Conservation (phyloP, 2,888 invertebrate genomes). For the Himalopsyche tibetana region DNA sequence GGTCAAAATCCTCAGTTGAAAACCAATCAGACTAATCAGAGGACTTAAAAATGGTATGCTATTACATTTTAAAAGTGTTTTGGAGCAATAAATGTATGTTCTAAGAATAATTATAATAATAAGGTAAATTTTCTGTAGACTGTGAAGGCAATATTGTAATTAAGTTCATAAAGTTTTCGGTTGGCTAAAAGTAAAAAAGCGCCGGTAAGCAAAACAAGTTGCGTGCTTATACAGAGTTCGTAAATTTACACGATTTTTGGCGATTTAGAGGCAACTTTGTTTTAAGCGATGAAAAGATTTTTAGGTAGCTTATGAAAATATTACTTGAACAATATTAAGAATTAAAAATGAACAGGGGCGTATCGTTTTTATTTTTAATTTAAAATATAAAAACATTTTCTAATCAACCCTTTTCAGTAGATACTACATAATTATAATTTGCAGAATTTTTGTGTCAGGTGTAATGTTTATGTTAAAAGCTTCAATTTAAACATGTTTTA, state of each 20-base stretch:
- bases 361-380: too few species aligned
- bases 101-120: background rate
- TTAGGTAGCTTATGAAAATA: background rate
- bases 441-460: too few species aligned
- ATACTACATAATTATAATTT: too few species aligned
- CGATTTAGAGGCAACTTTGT: conserved; percentile 20
- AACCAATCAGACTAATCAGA: too few species aligned
- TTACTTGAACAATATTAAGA: too few species aligned
- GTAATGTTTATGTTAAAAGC: too few species aligned
- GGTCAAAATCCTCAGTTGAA: too few species aligned
- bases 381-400: too few species aligned
- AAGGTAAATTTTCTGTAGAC: background rate
- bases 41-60: too few species aligned
- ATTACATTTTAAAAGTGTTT: background rate
- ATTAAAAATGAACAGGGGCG: too few species aligned
- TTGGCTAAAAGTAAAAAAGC: background rate
- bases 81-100: background rate
- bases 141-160: background rate
- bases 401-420: too few species aligned
- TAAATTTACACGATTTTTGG: conserved; percentile 12
- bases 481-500: too few species aligned
- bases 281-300: conserved; percentile 18
- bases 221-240: background rate
- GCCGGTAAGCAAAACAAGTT: background rate
- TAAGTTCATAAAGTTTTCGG: conserved; percentile 4